Conservation (phyloP, 2,888 invertebrate species). For the Dimorphilus gyrociliatus region DNA sequence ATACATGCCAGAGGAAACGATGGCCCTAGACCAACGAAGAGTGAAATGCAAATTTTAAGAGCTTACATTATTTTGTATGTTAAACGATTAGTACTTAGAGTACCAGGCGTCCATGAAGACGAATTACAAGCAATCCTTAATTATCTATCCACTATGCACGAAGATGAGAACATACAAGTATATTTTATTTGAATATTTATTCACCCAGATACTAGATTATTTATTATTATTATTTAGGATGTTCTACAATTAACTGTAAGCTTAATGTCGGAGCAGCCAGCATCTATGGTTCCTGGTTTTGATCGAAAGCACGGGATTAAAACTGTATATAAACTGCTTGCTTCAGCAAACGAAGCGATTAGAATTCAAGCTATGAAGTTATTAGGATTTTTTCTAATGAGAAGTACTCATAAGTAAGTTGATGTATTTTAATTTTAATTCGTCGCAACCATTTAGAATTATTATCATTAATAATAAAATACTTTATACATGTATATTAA, state of each 20-base stretch:
- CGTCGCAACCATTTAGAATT: too few relatives aligned
- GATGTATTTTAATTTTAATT: too few relatives aligned
- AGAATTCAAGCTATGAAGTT: constrained; percentile 87
- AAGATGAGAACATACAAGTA: constrained; percentile 56
- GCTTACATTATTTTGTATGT: constrained; percentile 85
- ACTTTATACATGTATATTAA: too few relatives aligned
- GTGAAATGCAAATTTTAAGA: constrained; percentile 75
- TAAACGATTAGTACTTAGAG: constrained; percentile 71
- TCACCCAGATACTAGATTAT: too few relatives aligned
- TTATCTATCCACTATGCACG: constrained; percentile 90
- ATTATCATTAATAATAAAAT: too few relatives aligned
- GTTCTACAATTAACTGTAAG: constrained; percentile 91
- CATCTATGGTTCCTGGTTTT: constrained; percentile 96
- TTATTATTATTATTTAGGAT: constrained; percentile 45
- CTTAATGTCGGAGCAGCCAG: constrained; percentile 93
- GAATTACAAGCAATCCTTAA: constrained; percentile 95
- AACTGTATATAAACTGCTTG: constrained; percentile 86
- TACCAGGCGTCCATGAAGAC: constrained; percentile 92
- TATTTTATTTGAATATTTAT: too few relatives aligned
- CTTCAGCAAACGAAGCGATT: constrained; percentile 87
- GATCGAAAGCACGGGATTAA: constrained; percentile 90
- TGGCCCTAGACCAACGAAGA: constrained; percentile 75
- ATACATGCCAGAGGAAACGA: constrained; percentile 86
- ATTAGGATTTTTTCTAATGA: constrained; percentile 87
- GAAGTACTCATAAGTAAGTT: constrained; percentile 88